phyloP scores from a whole-genome alignment of 2,113 vertebrate species.

The Channa argus region DNA sequence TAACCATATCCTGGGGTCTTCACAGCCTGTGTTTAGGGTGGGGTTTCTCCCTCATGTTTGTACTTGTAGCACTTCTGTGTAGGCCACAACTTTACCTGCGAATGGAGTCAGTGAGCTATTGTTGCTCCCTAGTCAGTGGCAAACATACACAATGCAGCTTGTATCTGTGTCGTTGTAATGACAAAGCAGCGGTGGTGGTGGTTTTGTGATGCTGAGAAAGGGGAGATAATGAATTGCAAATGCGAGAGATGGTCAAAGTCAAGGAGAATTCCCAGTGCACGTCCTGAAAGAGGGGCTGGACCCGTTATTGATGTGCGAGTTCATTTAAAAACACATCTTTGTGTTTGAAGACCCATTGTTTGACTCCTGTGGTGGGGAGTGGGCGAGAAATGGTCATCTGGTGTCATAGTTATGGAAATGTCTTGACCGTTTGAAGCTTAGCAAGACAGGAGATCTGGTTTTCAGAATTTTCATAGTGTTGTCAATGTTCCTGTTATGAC shows the following conservation, averaged over 20 bases:
- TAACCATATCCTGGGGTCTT: conserved; percentile 34
- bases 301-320: conserved; percentile 59
- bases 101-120: conserved; percentile 38
- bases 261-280: conserved; percentile 73
- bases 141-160: conserved; percentile 61
- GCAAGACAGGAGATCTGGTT: conserved; percentile 64
- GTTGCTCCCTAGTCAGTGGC: conserved; percentile 40
- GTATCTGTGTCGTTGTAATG: conserved; percentile 71
- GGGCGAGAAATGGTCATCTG: conserved; percentile 74
- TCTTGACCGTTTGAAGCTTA: conserved; percentile 58
- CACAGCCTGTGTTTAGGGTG: conserved; percentile 29
- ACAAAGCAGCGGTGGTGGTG: conserved; percentile 67
- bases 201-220: conserved; percentile 67
- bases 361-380: conserved; percentile 54
- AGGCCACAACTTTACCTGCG: conserved; percentile 28
- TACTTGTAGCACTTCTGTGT: conserved; percentile 58
- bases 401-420: conserved; percentile 83
- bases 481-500: conserved; percentile 34
- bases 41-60: conserved; percentile 55
- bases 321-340: conserved; percentile 75
- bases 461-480: conserved; percentile 9
- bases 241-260: conserved; percentile 74
- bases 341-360: conserved; percentile 59
- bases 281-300: conserved; percentile 37
- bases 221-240: conserved; percentile 83